A percentile compares a stretch with the other conserved stretches of the same genome.
These are phyloP conservation scores for Stichodactyla helianthus DNA, from an alignment of 64 coral and sea anemone genomes.

Conservation along the genomic window DNA sequence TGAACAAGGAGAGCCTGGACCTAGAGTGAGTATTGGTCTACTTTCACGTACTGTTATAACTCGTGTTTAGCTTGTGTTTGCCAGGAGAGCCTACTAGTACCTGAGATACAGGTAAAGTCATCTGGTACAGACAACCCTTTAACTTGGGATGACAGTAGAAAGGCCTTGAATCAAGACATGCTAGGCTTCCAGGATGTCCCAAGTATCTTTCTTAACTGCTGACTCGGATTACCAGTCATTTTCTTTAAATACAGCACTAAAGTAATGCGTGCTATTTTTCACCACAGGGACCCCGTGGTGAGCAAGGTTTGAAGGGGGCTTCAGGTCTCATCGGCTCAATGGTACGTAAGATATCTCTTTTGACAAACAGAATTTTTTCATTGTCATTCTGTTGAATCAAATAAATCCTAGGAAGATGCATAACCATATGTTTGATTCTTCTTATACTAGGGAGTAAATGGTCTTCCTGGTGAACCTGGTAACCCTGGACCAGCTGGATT, in stretches of 20 bases:
- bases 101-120: no score
- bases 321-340: conserved; percentile 16
- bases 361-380: neutral
- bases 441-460: conserved; percentile 16
- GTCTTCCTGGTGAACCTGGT: conserved; percentile 45
- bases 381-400: no score
- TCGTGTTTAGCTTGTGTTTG: no score
- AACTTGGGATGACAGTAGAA: no score
- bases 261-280: neutral
- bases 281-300: conserved; percentile 36
- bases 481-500: conserved; percentile 39
- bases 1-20: conserved; percentile 32
- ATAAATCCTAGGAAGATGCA: no score
- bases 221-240: no score
- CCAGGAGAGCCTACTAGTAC: no score
- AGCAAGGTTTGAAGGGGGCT: conserved; percentile 7
- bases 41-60: neutral
- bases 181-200: no score
- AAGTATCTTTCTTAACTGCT: no score
- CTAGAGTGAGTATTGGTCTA: conserved; percentile 29
- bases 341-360: conserved; percentile 10
- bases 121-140: no score
- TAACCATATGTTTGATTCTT: neutral
- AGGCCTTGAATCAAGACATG: no score
- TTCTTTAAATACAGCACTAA: no score